Evolutionary conservation across 2,113 vertebrate genomes (phyloP), one percentile per base, ranked within the genome.

Genomic region (Elachura formosa): DNA sequence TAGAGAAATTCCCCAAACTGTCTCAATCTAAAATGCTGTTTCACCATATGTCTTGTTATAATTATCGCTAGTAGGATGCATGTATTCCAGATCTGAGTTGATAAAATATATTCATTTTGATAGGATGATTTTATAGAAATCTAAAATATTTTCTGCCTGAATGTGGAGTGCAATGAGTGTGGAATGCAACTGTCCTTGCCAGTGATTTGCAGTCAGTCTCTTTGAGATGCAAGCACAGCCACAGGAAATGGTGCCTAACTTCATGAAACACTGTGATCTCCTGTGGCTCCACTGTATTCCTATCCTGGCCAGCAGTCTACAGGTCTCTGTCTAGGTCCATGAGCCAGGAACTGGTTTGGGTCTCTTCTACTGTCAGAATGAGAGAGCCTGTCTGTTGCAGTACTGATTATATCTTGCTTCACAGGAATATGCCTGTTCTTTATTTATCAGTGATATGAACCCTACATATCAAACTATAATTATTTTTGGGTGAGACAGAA

Each of bases 81-180:
- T 68, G 73, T 90, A 84, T 93, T 94, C 83, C 85, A 96, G 80
- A 90, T 89, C 52, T 79, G 54, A 95, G 91, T 92, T 93, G 84
- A 94, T 94, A 96, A 93, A 96, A 96, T 90, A 96, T 85, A 95
- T 96, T 91, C 91, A 68, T 87, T 96, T 94, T 93, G 90, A 93
- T 96, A 87, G 84, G 81, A 76, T 91, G 84, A 66, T 92, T 94
- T 95, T 85, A 86, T 74, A 80, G 96, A 94, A 93, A 93, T 88
- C 92, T 95, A 86, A 94, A 96, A 93, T 95, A 94, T 96, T 96
- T 96, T 95, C 91, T 94, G 87, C 74, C 58, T 87, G 38, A 91
- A 62, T 66, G 81, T 84, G 66, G 89, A 95, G 94, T 86, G 90
- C 59, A 71, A 52, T 63, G 34, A 91, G 48, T 34, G 68, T 86